Evolutionary conservation across 1,140 invertebrate species (phyloP).

Genomic region (Achatina immaculata): DNA sequence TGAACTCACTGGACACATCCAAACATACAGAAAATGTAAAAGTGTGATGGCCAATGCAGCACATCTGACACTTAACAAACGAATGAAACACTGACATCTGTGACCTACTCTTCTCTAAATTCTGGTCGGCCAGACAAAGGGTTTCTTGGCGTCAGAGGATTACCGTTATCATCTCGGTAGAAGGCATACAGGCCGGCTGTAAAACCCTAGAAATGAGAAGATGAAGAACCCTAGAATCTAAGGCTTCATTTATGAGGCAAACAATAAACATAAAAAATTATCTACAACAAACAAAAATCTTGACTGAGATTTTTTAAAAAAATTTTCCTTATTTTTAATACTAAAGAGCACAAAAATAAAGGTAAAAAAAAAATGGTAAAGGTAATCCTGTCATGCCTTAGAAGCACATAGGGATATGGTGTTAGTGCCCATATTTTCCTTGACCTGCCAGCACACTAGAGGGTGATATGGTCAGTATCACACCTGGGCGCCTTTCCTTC

Average conservation of each 20-base stretch:
- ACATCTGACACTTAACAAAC: not conserved
- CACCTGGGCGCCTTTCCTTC: too few species aligned
- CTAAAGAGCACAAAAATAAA: too few species aligned
- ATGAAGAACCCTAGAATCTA: not conserved
- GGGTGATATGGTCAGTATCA: too few species aligned
- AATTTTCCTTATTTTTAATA: not conserved
- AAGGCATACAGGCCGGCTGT: conserved; percentile 96
- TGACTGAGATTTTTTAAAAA: not conserved
- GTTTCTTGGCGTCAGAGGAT: conserved; percentile 85
- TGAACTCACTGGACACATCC: too few species aligned
- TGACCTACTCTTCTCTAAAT: conserved; percentile 88
- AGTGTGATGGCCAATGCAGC: too few species aligned
- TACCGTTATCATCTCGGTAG: conserved; percentile 87
- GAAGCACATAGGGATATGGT: too few species aligned
- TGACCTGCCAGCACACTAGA: too few species aligned
- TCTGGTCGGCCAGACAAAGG: not conserved
- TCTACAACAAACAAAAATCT: not conserved
- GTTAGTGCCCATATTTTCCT: too few species aligned
- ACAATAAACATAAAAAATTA: conserved; percentile 15
- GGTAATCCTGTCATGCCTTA: too few species aligned
- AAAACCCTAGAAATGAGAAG: conserved; percentile 80
- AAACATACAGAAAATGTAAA: too few species aligned
- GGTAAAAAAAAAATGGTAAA: too few species aligned
- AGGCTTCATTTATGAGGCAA: not conserved
- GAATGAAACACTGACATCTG: too few species aligned